Percentiles rank a stretch among this genome's conserved stretches.
These are phyloP conservation scores for Pipistrellus pipistrellus DNA, from an alignment of 2,797 vertebrate species.

Conservation along the genomic window DNA sequence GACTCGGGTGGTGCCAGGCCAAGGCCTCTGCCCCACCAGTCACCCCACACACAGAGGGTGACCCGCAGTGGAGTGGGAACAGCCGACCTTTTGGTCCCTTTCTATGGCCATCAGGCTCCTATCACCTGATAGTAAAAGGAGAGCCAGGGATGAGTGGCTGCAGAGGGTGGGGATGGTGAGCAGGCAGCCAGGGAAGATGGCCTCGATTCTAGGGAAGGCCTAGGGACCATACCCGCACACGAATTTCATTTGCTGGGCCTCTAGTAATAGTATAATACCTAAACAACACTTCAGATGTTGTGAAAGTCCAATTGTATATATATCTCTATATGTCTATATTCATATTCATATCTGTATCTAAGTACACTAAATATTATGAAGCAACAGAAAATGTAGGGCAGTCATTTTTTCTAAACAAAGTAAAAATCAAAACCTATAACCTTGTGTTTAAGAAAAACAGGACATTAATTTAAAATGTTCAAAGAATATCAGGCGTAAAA, in stretches of 20 bases:
- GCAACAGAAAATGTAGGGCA: neutral
- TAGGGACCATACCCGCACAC: no score
- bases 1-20: no score
- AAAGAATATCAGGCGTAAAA: neutral
- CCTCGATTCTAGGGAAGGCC: no score
- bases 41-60: no score
- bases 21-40: no score
- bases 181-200: no score
- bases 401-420: conserved; percentile 15
- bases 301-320: neutral
- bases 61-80: fast-evolving
- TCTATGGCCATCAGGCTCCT: no score
- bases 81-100: no score
- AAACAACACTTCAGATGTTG: neutral
- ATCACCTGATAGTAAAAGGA: no score
- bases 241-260: no score
- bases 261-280: neutral
- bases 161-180: no score
- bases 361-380: neutral
- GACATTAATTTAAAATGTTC: neutral
- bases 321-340: neutral
- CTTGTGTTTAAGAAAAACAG: neutral
- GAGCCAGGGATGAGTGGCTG: no score
- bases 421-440: neutral
- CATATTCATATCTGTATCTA: neutral